phyloP scores from a whole-genome alignment of 2,113 vertebrate genomes.

The Ptychochromis oligacanthus region DNA sequence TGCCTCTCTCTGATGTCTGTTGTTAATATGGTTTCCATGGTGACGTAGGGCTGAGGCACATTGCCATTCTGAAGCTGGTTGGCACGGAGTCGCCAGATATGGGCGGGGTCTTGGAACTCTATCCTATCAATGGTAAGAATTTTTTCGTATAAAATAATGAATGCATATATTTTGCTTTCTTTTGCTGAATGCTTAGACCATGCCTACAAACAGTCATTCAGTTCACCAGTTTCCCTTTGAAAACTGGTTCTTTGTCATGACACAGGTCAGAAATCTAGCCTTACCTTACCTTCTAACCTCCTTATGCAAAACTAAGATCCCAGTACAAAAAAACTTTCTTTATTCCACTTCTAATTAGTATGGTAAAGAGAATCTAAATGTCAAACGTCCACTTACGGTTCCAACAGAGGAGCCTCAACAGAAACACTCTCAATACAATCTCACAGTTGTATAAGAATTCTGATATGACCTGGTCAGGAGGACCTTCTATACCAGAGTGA shows the following conservation, averaged over 20 bases:
- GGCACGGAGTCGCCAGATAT: slow-evolving; percentile 85
- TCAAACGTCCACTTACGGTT: too few species aligned
- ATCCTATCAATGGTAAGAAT: slow-evolving; percentile 94
- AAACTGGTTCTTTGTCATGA: not conserved
- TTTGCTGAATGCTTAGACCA: too few species aligned
- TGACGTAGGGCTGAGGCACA: slow-evolving; percentile 89
- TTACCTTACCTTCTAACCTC: too few species aligned
- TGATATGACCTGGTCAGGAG: not conserved
- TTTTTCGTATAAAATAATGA: not conserved
- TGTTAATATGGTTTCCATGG: slow-evolving; percentile 33
- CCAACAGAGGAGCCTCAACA: too few species aligned
- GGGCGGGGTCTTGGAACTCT: slow-evolving; percentile 93
- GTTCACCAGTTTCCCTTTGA: not conserved
- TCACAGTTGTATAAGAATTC: too few species aligned
- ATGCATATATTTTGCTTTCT: not conserved
- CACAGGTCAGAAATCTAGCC: not conserved
- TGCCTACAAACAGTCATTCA: not conserved
- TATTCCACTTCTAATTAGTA: not conserved
- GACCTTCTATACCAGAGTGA: not conserved
- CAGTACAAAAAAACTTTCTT: not conserved
- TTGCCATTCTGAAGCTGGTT: slow-evolving; percentile 91
- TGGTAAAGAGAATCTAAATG: not conserved
- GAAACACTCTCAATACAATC: too few species aligned
- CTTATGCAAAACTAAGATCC: not conserved
- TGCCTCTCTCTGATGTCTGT: slow-evolving; percentile 20